Evolutionary conservation across 2,888 invertebrate species (phyloP), one percentile per base, ranked within the genome.

Genomic region (Scaeva pyrastri): DNA sequence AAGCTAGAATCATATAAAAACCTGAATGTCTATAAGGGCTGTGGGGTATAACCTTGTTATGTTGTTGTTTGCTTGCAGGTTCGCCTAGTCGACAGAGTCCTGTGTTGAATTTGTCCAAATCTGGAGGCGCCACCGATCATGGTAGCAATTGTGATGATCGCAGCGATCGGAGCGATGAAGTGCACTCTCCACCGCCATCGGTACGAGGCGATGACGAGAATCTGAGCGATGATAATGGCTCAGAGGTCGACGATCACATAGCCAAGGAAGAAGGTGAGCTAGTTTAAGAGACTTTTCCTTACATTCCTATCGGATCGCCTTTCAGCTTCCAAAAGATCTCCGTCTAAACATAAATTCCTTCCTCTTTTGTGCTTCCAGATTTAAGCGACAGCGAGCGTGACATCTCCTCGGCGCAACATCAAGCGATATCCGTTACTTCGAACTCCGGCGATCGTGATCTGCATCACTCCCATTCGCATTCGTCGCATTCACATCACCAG

Each of bases 81-180:
- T 97, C 97, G 84, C 97, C 97, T 88, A 96, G 96, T 90, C 96
- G 97, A 74, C 97, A 97, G 94, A 98, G 97, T 95, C 98, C 98
- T 87, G 97, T 98, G 88, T 93, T 98, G 90, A 98, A 98, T 93
- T 94, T 98, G 80, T 97, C 98, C 74, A 98, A 98, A 93, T 97
- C 97, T 77, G 97, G 97, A 72, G 96, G 93, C 90, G 96, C 91
- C 73, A 92, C 92, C 48, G 91, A 96, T 86, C 97, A 96, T 88
- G 96, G 97, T 90, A 92, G 94, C 90, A 93, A 92, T 36, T 96
- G 95, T 85, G 91, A 93, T 90, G 93, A 91, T n/a, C 96, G 95
- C 85, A 94, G 94, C 88, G 95, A 95, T 88, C 93, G 94, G 31
- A 95, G 94, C 88, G 94, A 94, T 85, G 94, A 89, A 88, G 93